Evolutionary conservation across 2,888 invertebrate species (phyloP), one percentile per base, ranked within the genome.

Genomic region (Phyllotreta striolata): DNA sequence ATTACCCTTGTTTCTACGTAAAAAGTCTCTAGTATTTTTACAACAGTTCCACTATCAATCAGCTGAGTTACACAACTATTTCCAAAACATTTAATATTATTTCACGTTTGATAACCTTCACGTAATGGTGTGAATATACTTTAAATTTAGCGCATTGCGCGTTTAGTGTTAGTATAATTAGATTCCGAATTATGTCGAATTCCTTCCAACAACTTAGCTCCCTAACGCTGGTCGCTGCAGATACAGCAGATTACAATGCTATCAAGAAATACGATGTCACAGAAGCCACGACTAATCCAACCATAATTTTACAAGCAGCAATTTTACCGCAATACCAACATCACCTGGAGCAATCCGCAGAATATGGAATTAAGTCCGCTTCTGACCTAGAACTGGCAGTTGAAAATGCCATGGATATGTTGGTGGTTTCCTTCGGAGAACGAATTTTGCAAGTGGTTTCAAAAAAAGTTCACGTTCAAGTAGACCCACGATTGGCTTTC

Each of bases 281-380:
- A 0, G 99, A 99, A 90, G 98, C 98, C 35, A 99, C 99, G 1
- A 99, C 99, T 55, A 99, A 99, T 83, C 99, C 99, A 3, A 98
- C 98, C 4, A 85, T 99, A 55, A 98, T 99, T 72, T 84, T 98
- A 71, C 92, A 94, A 58, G 98, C 98, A 1, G 93, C 98, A 35
- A 91, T 88, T 74, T 92, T 96, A 88, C 91, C 93, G n/a, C 93
- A 95, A 77, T 99, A 99, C 81, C 89, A 92, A 76, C 87, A 89
- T 70, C 84, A 99, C 55, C 88, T 99, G 62, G 89, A 94, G 70
- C 91, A 95, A 79, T 98, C 99, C 57, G 89, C 98, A 24, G 88
- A 89, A 70, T 93, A 93, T 85, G 98, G 93, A 43, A 88, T 88
- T 72, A 85, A 87, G 74, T 79, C 84, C 66, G 88, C 88, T 77